These are phyloP conservation scores for Zaprionus capensis DNA, from an alignment of 1,140 invertebrate genomes.

Conservation along the genomic window DNA sequence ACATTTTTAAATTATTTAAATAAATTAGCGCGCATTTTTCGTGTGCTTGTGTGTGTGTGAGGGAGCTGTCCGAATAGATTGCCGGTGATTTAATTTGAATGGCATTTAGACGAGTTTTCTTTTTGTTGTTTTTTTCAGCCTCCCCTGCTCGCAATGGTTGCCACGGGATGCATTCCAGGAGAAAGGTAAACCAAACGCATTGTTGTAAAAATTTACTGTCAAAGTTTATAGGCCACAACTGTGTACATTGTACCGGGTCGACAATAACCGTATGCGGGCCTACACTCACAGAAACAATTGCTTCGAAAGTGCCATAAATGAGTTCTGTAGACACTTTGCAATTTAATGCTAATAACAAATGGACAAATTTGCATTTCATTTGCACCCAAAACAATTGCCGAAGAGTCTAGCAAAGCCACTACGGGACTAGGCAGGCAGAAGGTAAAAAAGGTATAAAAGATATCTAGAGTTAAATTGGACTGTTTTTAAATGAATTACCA, in stretches of 20 bases:
- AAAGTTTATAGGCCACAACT: constrained; percentile 75
- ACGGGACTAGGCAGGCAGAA: no score
- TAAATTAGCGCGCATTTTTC: constrained; percentile 71
- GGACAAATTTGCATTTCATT: constrained; percentile 59
- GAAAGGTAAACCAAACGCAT: constrained; percentile 40
- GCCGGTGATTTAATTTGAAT: constrained; percentile 74
- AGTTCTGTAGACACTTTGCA: constrained; percentile 30
- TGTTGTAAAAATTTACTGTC: constrained; percentile 75
- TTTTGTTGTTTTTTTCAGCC: constrained; percentile 30
- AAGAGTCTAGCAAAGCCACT: constrained; percentile 1
- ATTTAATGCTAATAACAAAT: constrained; percentile 46
- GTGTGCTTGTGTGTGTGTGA: constrained; percentile 3
- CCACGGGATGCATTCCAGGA: constrained; percentile 52
- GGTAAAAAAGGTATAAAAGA: neutral
- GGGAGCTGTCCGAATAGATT: constrained; percentile 50
- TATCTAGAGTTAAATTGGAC: neutral
- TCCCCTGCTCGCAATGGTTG: constrained; percentile 21
- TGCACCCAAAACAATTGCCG: neutral
- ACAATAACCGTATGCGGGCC: constrained; percentile 46
- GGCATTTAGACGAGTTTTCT: constrained; percentile 61
- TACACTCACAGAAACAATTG: constrained; percentile 39
- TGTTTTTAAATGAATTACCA: neutral
- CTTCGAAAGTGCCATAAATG: constrained; percentile 44
- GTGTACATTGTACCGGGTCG: constrained; percentile 27
- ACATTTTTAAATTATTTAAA: constrained; percentile 78